Evolutionary conservation across 2,888 invertebrate species (phyloP).

Genomic region (Hybos culiciformis): DNA sequence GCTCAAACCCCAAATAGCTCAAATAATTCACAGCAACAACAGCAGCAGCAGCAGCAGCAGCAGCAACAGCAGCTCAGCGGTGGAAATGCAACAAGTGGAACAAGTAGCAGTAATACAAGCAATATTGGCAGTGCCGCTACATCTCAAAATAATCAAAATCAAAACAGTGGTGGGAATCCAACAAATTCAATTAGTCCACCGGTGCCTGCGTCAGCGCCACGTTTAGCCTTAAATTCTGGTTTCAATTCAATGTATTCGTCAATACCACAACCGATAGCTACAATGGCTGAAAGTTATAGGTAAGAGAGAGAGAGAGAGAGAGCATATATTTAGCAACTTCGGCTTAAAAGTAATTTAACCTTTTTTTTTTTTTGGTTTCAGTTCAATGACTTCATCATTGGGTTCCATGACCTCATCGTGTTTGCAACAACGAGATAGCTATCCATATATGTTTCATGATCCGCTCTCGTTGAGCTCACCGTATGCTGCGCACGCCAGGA

Average conservation of each 20-base stretch:
- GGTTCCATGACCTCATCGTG: slow-evolving; percentile 70
- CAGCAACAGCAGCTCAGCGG: slow-evolving; percentile 10
- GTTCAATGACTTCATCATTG: slow-evolving; percentile 35
- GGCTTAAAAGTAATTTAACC: neutral
- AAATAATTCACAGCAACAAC: neutral
- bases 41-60: neutral
- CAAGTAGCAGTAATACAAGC: slow-evolving; percentile 13
- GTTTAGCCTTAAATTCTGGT: slow-evolving; percentile 65
- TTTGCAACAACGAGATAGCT: slow-evolving; percentile 71
- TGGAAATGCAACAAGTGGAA: slow-evolving; percentile 13
- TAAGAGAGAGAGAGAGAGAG: slow-evolving; percentile 28
- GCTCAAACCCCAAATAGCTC: neutral
- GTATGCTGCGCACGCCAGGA: slow-evolving; percentile 56
- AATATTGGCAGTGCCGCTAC: slow-evolving; percentile 23
- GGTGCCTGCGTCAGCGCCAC: slow-evolving; percentile 44
- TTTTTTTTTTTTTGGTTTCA: neutral
- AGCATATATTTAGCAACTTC: neutral
- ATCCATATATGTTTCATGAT: slow-evolving; percentile 87
- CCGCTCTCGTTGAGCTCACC: slow-evolving; percentile 61
- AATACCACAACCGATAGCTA: slow-evolving; percentile 85
- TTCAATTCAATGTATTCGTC: slow-evolving; percentile 93
- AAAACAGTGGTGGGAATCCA: slow-evolving; percentile 34
- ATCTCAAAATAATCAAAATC: slow-evolving; percentile 27
- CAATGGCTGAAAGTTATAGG: slow-evolving; percentile 82
- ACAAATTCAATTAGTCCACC: slow-evolving; percentile 36